Evolutionary conservation across 2,888 invertebrate species (phyloP).

Genomic region (Lasioglossum marginatum): DNA sequence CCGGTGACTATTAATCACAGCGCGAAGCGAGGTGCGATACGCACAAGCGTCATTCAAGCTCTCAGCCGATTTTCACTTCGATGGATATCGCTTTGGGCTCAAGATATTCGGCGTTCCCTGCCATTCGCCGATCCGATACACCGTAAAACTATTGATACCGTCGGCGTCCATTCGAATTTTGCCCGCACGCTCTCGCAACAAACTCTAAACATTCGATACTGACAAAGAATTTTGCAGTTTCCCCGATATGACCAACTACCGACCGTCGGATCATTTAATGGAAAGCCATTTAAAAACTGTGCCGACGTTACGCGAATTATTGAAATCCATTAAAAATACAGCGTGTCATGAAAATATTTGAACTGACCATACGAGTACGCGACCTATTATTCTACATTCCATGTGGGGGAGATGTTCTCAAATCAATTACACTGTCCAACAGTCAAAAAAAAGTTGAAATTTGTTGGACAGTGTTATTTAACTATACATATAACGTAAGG

Average conservation of each 20-base stretch:
- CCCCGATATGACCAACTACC: background rate
- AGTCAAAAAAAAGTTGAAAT: too few species aligned
- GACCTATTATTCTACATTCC: background rate
- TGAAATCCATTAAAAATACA: background rate
- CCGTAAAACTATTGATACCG: constrained; percentile 19
- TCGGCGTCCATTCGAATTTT: background rate
- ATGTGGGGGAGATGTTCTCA: too few species aligned
- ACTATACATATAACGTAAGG: too few species aligned
- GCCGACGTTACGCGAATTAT: background rate
- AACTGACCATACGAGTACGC: background rate
- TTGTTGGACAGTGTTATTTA: too few species aligned
- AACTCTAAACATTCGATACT: background rate
- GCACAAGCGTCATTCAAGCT: constrained; percentile 61
- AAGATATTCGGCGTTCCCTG: constrained; percentile 39
- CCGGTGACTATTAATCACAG: constrained; percentile 59
- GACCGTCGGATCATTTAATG: background rate
- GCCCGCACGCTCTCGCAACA: too few species aligned
- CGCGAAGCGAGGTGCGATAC: constrained; percentile 56
- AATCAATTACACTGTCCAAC: too few species aligned
- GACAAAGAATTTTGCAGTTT: background rate
- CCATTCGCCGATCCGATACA: constrained; percentile 24
- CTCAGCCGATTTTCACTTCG: constrained; percentile 65
- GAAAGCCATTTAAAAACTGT: background rate
- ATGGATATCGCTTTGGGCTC: constrained; percentile 55
- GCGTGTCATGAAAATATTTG: background rate